A percentile compares a stretch with the other conserved stretches of the same genome.
phyloP scores from a whole-genome alignment of 2,113 vertebrate genomes.

The Speoplatyrhinus poulsoni region DNA sequence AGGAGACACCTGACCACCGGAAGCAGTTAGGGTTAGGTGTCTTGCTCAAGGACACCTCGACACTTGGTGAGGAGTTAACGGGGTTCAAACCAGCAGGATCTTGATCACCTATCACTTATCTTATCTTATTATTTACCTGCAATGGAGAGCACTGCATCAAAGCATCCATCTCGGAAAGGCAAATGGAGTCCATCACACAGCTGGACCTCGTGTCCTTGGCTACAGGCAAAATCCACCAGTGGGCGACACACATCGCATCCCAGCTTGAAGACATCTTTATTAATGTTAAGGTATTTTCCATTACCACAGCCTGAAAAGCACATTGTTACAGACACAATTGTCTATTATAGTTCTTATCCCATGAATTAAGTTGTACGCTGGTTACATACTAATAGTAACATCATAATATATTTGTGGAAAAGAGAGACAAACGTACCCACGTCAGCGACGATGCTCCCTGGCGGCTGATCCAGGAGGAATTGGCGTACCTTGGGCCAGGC shows the following conservation, averaged over 20 bases:
- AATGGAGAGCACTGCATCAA: conserved; percentile 72
- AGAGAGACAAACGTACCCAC: conserved; percentile 64
- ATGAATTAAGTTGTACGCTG: no score
- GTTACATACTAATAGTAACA: not conserved
- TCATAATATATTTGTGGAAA: not conserved
- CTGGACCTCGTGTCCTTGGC: conserved; percentile 73
- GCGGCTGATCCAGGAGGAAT: conserved; percentile 79
- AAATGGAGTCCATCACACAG: conserved; percentile 70
- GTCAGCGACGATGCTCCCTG: conserved; percentile 79
- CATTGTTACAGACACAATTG: not conserved
- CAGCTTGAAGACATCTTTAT: conserved; percentile 75
- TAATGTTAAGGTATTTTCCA: conserved; percentile 83
- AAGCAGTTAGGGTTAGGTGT: no score
- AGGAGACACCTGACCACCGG: no score
- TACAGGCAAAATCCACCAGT: conserved; percentile 76
- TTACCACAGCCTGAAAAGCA: conserved; percentile 75
- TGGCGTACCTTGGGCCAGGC: conserved; percentile 80
- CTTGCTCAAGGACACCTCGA: no score
- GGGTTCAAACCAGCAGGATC: no score
- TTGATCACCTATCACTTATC: no score
- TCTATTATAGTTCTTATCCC: not conserved
- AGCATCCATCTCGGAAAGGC: conserved; percentile 73
- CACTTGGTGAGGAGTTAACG: no score
- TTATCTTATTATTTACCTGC: conserved; percentile 47
- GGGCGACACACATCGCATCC: conserved; percentile 75